phyloP scores from a whole-genome alignment of 2,888 invertebrate species.

The Nemurella pictetii region DNA sequence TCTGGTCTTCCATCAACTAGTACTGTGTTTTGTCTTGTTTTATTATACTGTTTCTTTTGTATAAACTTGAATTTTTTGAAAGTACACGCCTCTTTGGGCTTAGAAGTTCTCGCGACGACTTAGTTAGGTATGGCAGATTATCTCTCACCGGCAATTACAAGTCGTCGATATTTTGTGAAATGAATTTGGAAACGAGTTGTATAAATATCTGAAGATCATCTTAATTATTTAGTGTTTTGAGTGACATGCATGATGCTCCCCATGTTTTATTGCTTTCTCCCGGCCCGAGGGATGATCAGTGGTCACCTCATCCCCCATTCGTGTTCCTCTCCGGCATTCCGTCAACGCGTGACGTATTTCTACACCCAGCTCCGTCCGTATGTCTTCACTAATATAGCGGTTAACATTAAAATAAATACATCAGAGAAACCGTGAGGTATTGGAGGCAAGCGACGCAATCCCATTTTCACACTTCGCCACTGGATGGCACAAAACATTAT shows the following conservation, averaged over 20 bases:
- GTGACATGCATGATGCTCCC: neutral
- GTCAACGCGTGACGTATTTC: neutral
- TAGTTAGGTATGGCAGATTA: neutral
- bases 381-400: slow-evolving; percentile 23
- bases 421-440: neutral
- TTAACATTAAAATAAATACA: slow-evolving; percentile 1
- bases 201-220: neutral
- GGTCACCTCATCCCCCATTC: neutral
- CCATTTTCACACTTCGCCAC: neutral
- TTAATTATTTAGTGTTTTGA: neutral
- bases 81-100: neutral
- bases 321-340: neutral
- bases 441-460: neutral
- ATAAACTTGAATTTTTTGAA: neutral
- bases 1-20: neutral
- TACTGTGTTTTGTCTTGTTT: neutral
- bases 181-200: neutral
- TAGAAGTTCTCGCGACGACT: neutral
- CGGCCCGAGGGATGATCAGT: neutral
- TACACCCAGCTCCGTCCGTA: neutral
- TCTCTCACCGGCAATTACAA: neutral
- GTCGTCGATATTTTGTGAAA: neutral
- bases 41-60: neutral
- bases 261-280: neutral
- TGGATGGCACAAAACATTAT: neutral